Evolutionary conservation across 2,888 invertebrate species (phyloP), one percentile per base, ranked within the genome.

Genomic region (Plusia festucae): DNA sequence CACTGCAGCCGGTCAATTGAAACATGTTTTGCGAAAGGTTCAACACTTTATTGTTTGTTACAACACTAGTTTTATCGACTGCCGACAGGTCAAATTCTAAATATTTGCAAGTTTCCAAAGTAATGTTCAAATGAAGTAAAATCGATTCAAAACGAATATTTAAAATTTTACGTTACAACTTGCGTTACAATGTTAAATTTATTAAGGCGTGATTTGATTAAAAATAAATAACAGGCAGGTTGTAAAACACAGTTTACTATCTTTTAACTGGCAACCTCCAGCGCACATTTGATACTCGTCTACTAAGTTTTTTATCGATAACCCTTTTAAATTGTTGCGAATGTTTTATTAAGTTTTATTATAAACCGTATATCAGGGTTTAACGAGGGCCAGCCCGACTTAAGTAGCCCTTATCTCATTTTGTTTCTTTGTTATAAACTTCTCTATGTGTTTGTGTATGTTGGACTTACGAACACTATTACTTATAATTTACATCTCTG

Each of bases 291-390:
- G 91, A 92, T 92, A 91, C 87, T 90, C 85, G 82, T 85, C 88
- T 90, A 90, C 90, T 88, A 88, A 84, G 87, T 88, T 91, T 91
- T 90, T 92, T 93, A 92, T 92, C 90, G 93, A 90, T 91, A 89
- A 89, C 82, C 88, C 90, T 93, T 84, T 93, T 93, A 94, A 93
- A 92, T 90, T 93, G 93, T 93, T 93, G 94, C 94, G 80, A 93
- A 92, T 93, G 88, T 93, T 94, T 94, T 93, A 93, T 93, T 93
- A 87, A 80, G 79, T 92, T 93, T 93, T 94, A 93, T 93, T 93
- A 92, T 89, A 86, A 89, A 92, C 84, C 91, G 91, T 94, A 94
- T 94, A 94, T 94, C 93, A 93, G 88, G 70, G 74, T 89, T 93
- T 94, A 94, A 94, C 94, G 94, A 93, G 93, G 88, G 75, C 73